phyloP scores from a whole-genome alignment of 2,113 vertebrate genomes.

The Pterophyllum scalare region DNA sequence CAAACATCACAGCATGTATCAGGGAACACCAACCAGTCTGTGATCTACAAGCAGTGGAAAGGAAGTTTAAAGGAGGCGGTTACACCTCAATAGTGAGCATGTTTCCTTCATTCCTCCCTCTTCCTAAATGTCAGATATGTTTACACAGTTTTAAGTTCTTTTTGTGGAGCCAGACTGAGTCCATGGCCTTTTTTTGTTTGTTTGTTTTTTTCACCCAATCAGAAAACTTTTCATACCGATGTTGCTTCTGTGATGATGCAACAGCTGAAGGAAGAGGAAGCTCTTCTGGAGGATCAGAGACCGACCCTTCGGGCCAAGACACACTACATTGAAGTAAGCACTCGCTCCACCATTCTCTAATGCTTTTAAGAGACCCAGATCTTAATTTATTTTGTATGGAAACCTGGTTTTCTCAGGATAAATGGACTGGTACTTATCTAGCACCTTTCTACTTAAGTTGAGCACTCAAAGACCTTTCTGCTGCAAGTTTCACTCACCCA shows the following conservation, averaged over 20 bases:
- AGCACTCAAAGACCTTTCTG: not conserved
- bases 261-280: slow-evolving; percentile 70
- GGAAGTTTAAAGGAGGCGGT: slow-evolving; percentile 78
- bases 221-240: slow-evolving; percentile 82
- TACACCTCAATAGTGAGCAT: slow-evolving; percentile 86
- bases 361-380: not conserved
- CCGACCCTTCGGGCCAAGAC: slow-evolving; percentile 64
- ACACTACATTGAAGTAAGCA: slow-evolving; percentile 76
- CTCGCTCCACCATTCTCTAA: not conserved
- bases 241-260: slow-evolving; percentile 72
- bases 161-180: not conserved
- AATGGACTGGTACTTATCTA: not conserved
- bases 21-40: slow-evolving; percentile 75
- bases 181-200: not conserved
- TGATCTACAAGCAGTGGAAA: slow-evolving; percentile 81
- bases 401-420: not conserved
- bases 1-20: slow-evolving; percentile 14
- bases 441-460: not conserved
- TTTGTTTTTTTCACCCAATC: not conserved
- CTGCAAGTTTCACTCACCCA: no score
- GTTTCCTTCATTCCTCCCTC: not conserved
- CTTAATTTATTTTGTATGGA: not conserved
- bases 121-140: not conserved
- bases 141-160: not conserved
- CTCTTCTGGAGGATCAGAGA: slow-evolving; percentile 61